These are phyloP conservation scores for Sinosuthora webbiana DNA, from an alignment of 2,113 vertebrate species.

Conservation along the genomic window DNA sequence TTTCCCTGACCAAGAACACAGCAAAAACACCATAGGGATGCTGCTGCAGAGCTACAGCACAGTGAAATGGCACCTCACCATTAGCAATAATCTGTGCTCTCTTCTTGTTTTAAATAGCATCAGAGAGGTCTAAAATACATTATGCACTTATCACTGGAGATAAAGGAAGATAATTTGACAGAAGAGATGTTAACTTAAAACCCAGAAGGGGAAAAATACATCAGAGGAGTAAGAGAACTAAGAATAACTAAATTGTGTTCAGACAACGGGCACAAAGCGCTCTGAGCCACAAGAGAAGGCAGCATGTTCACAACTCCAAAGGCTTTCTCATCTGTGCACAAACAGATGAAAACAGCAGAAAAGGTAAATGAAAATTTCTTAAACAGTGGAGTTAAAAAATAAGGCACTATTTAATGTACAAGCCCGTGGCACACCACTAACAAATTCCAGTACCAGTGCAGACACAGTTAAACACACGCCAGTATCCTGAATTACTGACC, in stretches of 20 bases:
- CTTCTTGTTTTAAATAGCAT: neutral
- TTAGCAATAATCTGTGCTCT: neutral
- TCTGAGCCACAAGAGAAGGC: neutral
- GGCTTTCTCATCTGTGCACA: neutral
- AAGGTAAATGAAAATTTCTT: neutral
- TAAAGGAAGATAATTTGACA: neutral
- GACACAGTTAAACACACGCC: neutral
- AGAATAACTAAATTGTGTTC: neutral
- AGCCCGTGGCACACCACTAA: neutral
- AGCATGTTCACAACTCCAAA: neutral
- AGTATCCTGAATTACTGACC: neutral
- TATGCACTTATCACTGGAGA: neutral
- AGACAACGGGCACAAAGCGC: neutral
- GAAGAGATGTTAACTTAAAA: neutral
- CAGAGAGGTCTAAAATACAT: neutral
- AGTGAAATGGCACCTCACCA: neutral
- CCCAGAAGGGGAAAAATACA: neutral
- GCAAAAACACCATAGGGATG: neutral
- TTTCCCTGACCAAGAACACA: neutral
- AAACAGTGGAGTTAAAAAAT: neutral
- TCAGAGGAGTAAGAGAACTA: neutral
- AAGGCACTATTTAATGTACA: neutral
- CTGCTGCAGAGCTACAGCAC: neutral
- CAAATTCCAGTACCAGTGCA: neutral
- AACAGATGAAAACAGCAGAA: neutral